phyloP scores from a whole-genome alignment of 2,113 vertebrate species.

The Leucoraja erinaceus region DNA sequence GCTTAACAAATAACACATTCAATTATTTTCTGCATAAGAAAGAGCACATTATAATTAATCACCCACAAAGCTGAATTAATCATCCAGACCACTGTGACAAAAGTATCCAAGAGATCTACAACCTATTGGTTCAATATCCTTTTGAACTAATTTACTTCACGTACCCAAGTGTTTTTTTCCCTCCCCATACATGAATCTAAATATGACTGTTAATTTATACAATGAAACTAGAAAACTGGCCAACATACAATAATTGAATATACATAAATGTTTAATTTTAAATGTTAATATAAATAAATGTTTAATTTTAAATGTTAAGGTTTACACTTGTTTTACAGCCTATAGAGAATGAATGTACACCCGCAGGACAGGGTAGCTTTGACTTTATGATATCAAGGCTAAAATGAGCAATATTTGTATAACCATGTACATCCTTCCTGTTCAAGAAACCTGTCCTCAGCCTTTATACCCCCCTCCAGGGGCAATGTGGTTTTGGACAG shows the following conservation, averaged over 20 bases:
- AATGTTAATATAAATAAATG: neutral
- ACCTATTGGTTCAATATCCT: slow-evolving; percentile 21
- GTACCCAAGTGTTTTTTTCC: neutral
- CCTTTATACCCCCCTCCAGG: neutral
- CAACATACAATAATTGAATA: neutral
- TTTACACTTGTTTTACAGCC: neutral
- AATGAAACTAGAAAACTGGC: neutral
- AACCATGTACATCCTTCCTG: neutral
- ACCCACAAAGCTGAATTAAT: slow-evolving; percentile 34
- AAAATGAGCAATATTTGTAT: neutral
- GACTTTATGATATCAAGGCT: neutral
- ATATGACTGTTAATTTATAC: neutral
- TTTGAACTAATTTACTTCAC: neutral
- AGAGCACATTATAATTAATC: slow-evolving; percentile 38
- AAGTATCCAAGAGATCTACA: slow-evolving; percentile 27
- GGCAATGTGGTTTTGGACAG: neutral
- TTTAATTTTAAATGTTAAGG: neutral
- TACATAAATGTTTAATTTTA: neutral
- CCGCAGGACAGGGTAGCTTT: neutral
- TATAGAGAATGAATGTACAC: neutral
- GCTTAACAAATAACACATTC: slow-evolving; percentile 38
- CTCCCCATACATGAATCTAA: slow-evolving; percentile 1
- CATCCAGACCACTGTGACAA: slow-evolving; percentile 36
- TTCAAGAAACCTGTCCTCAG: neutral
- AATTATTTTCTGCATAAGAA: slow-evolving; percentile 37